Percentiles rank a stretch among this genome's conserved stretches.
These are phyloP conservation scores for Drosophila tropicalis DNA, from an alignment of 1,140 invertebrate species.

Conservation along the genomic window DNA sequence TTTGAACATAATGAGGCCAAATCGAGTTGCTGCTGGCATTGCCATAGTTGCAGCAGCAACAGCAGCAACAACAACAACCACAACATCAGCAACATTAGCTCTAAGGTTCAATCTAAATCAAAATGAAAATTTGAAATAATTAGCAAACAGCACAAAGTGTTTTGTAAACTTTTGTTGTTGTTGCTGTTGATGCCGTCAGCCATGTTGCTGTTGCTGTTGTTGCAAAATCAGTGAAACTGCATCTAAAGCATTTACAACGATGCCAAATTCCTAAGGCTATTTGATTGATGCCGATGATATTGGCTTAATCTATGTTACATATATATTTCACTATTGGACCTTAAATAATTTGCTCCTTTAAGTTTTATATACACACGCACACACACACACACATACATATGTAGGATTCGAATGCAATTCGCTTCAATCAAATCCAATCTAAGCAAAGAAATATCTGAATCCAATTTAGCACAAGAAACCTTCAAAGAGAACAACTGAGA, in stretches of 20 bases:
- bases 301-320: slow-evolving; percentile 13
- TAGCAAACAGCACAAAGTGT: slow-evolving; percentile 16
- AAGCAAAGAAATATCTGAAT: too few relatives aligned
- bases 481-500: too few relatives aligned
- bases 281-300: slow-evolving; percentile 14
- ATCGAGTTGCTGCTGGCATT: slow-evolving; percentile 1
- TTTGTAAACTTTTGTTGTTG: slow-evolving; percentile 18
- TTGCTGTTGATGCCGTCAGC: slow-evolving; percentile 2
- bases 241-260: slow-evolving; percentile 20
- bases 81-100: slow-evolving; percentile 8
- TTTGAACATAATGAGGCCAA: slow-evolving; percentile 26
- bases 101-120: slow-evolving; percentile 23
- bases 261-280: slow-evolving; percentile 20
- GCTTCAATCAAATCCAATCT: too few relatives aligned
- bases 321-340: slow-evolving; percentile 7
- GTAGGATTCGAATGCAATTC: too few relatives aligned
- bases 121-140: slow-evolving; percentile 25
- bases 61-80: background rate
- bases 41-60: slow-evolving; percentile 1
- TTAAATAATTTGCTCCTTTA: background rate
- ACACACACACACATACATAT: too few relatives aligned
- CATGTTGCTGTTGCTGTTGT: slow-evolving; percentile 23
- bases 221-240: slow-evolving; percentile 38
- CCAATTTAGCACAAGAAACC: too few relatives aligned
- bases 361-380: too few relatives aligned